Evolutionary conservation across 2,888 invertebrate genomes (phyloP), one percentile per base, ranked within the genome.

Genomic region (Crepidodera aurea): DNA sequence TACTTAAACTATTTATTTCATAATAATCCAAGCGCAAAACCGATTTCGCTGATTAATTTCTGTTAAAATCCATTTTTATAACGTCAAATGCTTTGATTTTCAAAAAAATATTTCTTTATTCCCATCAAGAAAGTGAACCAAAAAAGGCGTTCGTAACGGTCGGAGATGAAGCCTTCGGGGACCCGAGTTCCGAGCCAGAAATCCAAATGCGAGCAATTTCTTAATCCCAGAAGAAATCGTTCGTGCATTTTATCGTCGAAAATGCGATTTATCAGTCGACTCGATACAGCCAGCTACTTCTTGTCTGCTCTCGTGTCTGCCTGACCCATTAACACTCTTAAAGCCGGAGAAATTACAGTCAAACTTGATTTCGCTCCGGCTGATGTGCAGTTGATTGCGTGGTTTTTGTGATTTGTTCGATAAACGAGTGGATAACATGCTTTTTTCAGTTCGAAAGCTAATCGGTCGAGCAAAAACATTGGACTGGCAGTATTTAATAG

Each of bases 221-320:
- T 62, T 65, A 68, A 68, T 69, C 65, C 68, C 68, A 42, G 56
- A 67, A 69, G 66, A 69, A 70, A 66, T 69, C 61, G 61, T 68
- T 69, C 71, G 68, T 71, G 69, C 68, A 69, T 71, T 69, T 67
- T 71, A 71, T 69, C 68, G 67, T 61, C 53, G 66, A 68, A 69
- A 71, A 69, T 68, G 69, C 68, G 69, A 73, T 71, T 73, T 73
- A 73, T 73, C 70, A 64, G 60, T 57, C 54, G 59, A 62, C 57
- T 64, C 54, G 59, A 62, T 58, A 56, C 60, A 63, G 65, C 57
- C 65, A 55, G 61, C 56, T 56, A 57, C 62, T 63, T 69, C 64
- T 66, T 65, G 48, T 29, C 48, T 48, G 15, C 48, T 27, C 48
- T 48, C 48, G 62, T 60, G 51, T 57, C 51, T 51, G 55, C 63